Evolutionary conservation across 2,797 vertebrate genomes (phyloP), one percentile per base, ranked within the genome.

Genomic region (Mus caroli): DNA sequence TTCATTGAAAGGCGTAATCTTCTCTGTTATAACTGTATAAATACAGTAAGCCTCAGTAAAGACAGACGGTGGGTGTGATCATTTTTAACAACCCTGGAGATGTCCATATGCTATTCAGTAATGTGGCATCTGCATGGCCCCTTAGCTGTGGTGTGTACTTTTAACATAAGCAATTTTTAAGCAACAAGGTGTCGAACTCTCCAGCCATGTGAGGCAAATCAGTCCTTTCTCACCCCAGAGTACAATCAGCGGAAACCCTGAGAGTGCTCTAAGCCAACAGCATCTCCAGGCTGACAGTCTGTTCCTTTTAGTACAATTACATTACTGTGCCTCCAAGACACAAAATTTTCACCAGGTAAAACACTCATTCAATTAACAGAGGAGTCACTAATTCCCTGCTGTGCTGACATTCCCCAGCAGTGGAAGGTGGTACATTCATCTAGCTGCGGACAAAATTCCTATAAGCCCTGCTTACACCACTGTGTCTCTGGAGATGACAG

Each of bases 141-240:
- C 95, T 96, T 92, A 91, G 94, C 94, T 96, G 84, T 88, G 88
- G 67, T 43, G 54, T 86, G 34, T 90, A 77, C 84, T 96, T 97
- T 95, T 96, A 96, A 94, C 95, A 97, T 92, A 97, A 96, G 96
- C 96, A 95, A 94, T 92, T 97, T 97, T 97, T 96, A 96, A 97
- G 95, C 92, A 97, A 97, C 95, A 97, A 98, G 97, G 94, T 97
- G 92, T 97, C 95, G 95, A 90, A 88, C 90, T 93, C 46, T 80
- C 94, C 94, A 95, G 56, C 89, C 96, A 75, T 91, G 64, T 50
- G 83, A 96, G 46, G 64, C 88, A 95, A 91, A 97, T 96, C 86
- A 92, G 54, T 94, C 56, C 64, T 84, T 84, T 67, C n/a, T 17
- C 40, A 73, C 90, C 84, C 89, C 71, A 54, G 96, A 91, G 93